Base-by-base conservation (phyloP, 1,140 invertebrate genomes). In the Scaptomyza pallida region DNA sequence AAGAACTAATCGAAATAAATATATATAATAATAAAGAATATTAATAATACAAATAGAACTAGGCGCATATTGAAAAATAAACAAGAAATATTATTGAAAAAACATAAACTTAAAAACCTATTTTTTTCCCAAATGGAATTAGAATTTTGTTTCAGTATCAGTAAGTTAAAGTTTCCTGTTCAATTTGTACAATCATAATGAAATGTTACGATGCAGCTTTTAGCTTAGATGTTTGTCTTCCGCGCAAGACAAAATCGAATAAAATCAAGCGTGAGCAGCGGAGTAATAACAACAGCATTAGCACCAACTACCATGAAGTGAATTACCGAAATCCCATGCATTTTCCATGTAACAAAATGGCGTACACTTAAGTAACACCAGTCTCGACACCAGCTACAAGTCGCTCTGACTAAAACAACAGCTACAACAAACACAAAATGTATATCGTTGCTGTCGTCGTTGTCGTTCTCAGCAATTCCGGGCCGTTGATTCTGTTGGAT, bases 51-150 rank as follows among this genome's bases (percentile, higher is more conserved):
- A 75, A 83, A 85, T 85, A 85, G 82, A 85, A 86, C 81, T 85
- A 85, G 81, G 75, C 81, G 82, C 77, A 85, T 85, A 88, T 88
- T 85, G 73, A 85, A 85, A 86, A 86, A 85, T 85, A 85, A 85
- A 80, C 62, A 78, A 81, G 82, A 85, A 78, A 86, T 88, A 88
- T 85, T 85, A 85, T 86, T 85, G 81, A 85, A 85, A 57, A 65
- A 77, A 85, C n/a, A 86, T 67, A 48, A 65, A 55, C 26, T 41
- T 52, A 41, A 35, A 59, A 9, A 33, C 13, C 50, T 50, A 4
- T 13, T 47, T 50, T 67, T 17, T 5, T 65, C 23, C 23, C 23
- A 26, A 48, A 48, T 37, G n/a, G 15, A 40, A 30, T 45, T 9
- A 19, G n/a, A n/a, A n/a, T n/a, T n/a, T n/a, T n/a, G n/a, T 52